Conservation (phyloP, 2,113 vertebrate genomes). For the Tichodroma muraria region DNA sequence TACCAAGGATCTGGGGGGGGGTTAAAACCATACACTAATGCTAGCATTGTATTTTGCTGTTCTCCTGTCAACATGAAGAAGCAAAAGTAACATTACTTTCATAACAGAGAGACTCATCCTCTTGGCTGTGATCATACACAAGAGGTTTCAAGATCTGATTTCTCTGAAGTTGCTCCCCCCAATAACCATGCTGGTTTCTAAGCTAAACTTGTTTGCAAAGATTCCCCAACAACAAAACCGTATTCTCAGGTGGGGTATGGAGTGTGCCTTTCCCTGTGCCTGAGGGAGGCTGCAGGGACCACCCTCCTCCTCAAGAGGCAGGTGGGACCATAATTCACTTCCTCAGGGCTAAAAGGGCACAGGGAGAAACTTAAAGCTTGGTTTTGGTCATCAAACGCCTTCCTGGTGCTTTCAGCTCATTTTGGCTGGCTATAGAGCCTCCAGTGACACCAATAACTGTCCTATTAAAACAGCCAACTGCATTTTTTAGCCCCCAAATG, state of each 20-base stretch:
- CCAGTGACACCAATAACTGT: background rate
- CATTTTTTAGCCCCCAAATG: background rate
- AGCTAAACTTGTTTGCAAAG: background rate
- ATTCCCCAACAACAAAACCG: background rate
- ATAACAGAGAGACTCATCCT: background rate
- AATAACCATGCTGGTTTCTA: background rate
- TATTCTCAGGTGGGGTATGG: background rate
- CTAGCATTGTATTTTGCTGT: background rate
- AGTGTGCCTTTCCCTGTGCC: background rate
- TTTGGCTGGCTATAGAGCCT: background rate
- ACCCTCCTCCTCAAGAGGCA: rapidly evolving
- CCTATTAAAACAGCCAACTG: background rate
- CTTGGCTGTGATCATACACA: background rate
- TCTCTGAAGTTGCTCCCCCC: background rate
- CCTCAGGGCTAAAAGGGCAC: background rate
- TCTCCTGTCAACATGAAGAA: background rate
- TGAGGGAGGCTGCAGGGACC: background rate
- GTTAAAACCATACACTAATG: conserved; percentile 28
- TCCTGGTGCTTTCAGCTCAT: background rate
- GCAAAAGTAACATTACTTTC: background rate
- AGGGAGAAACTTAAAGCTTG: background rate
- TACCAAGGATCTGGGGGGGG: background rate
- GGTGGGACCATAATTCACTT: background rate
- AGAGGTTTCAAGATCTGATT: background rate
- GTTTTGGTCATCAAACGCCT: background rate